Evolutionary conservation across 2,888 invertebrate genomes (phyloP).

Genomic region (Drosophila imparisetae): DNA sequence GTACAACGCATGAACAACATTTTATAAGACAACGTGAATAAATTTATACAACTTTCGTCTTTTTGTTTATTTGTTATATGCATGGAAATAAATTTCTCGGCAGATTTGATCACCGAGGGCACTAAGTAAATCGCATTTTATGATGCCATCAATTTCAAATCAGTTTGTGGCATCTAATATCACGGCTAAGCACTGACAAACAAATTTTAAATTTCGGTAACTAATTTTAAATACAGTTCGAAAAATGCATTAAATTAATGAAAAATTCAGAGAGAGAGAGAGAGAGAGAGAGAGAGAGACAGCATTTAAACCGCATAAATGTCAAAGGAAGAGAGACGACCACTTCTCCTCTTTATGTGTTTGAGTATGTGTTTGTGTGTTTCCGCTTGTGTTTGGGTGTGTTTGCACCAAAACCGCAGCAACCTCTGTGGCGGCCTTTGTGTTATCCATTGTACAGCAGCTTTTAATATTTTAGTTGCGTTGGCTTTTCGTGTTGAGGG

Average conservation of each 20-base stretch:
- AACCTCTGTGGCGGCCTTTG: constrained; percentile 44
- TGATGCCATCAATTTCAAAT: constrained; percentile 46
- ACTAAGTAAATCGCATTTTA: constrained; percentile 52
- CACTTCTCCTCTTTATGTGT: constrained; percentile 5
- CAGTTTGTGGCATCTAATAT: constrained; percentile 36
- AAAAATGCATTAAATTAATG: constrained; percentile 43
- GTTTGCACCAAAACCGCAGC: constrained; percentile 31
- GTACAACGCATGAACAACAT: not conserved
- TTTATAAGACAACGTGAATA: constrained; percentile 5
- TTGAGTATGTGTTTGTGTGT: constrained; percentile 6
- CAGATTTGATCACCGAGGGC: constrained; percentile 36
- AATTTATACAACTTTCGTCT: not conserved
- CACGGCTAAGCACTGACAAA: constrained; percentile 7
- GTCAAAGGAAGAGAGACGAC: constrained; percentile 6
- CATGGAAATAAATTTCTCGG: constrained; percentile 45
- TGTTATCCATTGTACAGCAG: constrained; percentile 70
- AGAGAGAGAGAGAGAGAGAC: not conserved
- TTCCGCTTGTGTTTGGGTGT: constrained; percentile 20
- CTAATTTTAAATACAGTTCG: not conserved
- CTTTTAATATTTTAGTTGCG: constrained; percentile 74
- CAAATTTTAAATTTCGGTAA: not conserved
- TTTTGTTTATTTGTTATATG: constrained; percentile 44
- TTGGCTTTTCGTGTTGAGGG: constrained; percentile 44
- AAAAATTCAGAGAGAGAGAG: not conserved
- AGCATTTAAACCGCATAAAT: not conserved